Percentiles rank a stretch among this genome's conserved stretches.
Evolutionary conservation across 2,888 invertebrate species (phyloP).

Genomic region (Blastobasis adustella): DNA sequence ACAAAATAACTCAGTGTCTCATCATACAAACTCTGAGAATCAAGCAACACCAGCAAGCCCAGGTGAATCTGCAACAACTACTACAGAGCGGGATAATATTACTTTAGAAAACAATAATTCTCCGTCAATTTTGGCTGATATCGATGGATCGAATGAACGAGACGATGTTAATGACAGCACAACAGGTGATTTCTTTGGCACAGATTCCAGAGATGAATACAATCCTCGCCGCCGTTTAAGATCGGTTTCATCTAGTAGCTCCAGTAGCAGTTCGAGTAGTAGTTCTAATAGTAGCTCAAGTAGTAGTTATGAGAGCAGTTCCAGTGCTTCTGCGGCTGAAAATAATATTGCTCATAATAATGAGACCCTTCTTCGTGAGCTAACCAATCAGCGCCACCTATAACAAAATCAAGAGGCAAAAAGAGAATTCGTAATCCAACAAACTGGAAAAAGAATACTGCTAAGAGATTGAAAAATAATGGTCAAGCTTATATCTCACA

Average conservation of each 20-base stretch:
- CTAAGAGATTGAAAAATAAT: constrained; percentile 7
- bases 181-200: constrained; percentile 11
- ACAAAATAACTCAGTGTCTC: constrained; percentile 3
- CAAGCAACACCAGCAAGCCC: constrained; percentile 2
- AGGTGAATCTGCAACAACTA: constrained; percentile 3
- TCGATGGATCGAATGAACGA: too few relatives aligned
- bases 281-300: constrained; percentile 9
- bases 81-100: constrained; percentile 4
- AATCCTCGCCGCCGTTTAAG: constrained; percentile 6
- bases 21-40: too few relatives aligned
- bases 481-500: constrained; percentile 6
- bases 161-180: too few relatives aligned
- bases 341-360: constrained; percentile 9
- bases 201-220: constrained; percentile 12
- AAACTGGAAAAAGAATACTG: constrained; percentile 8
- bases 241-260: constrained; percentile 6
- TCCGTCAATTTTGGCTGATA: constrained; percentile 4
- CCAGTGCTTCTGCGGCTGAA: too few relatives aligned
- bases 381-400: constrained; percentile 2
- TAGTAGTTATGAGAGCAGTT: too few relatives aligned
- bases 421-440: constrained; percentile 8
- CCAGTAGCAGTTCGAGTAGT: constrained; percentile 6
- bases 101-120: background rate
- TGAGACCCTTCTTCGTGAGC: too few relatives aligned
- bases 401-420: constrained; percentile 7